Base-by-base conservation (phyloP, 2,113 vertebrate species). In the Dasypus novemcinctus region DNA sequence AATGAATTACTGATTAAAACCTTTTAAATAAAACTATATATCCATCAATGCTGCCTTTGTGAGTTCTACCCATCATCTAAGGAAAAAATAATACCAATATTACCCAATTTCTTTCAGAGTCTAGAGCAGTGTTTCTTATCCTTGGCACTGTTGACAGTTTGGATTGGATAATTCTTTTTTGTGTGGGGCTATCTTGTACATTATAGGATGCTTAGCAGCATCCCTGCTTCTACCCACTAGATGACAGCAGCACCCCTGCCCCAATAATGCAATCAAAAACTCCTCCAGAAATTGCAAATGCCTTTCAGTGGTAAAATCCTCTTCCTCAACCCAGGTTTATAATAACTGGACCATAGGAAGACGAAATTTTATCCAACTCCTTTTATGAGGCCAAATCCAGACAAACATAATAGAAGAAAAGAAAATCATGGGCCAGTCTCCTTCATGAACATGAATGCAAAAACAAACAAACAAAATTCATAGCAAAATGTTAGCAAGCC, bases 401-500 rank as follows among this genome's bases (percentile, higher is more conserved):
- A 5, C 83, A 61, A 83, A 89, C 27, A 23, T 9, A 33, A 68
- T 76, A 59, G 18, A 83, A 94, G 36, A 82, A 66, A 76, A 78
- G 14, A 69, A 81, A 87, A 68, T 68, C 10, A 61, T 33, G 69
- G 36, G 33, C 20, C 69, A 68, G 2, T 86, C 46, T 74, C 49
- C 15, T 74, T 59, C 15, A n/a, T 86, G 46, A 78, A 82, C 41
- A 82, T 82, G 46, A 71, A 52, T 61, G 23, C 33, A 54, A 54
- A 10, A 79, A 8, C 23, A 36, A 41, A 59, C 10, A 41, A 33
- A 57, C 64, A 64, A 92, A 75, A n/a, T 94, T n/a, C 25, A 59
- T 96, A 87, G 46, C 27, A 82, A 87, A 93, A 52, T 52, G n/a
- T 87, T 81, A 87, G 59, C 71, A 94, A 69, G 59, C 57, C 89